Evolutionary conservation across 2,888 invertebrate species (phyloP).

Genomic region (Eutolmus rufibarbis): DNA sequence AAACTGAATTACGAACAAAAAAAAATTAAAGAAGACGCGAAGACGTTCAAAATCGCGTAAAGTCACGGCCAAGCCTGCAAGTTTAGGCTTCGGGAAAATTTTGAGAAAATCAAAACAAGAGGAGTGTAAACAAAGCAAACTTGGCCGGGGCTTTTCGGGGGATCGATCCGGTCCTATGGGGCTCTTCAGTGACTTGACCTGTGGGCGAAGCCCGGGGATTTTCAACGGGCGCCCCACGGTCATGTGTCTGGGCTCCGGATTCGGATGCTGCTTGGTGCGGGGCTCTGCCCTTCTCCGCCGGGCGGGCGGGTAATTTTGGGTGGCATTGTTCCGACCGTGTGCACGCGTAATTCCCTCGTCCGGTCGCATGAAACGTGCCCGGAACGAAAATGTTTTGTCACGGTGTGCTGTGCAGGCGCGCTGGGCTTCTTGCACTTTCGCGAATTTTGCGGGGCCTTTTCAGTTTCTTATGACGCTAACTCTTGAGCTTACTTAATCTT

Average conservation of each 20-base stretch:
- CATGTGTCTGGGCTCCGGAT: not conserved
- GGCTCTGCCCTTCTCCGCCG: not conserved
- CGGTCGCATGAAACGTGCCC: not conserved
- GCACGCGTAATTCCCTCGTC: not conserved
- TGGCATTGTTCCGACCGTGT: not conserved
- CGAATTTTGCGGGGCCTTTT: not conserved
- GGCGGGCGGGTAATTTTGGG: not conserved
- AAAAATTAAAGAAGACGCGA: not conserved
- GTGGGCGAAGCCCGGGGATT: not conserved
- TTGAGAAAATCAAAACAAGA: not conserved
- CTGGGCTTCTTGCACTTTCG: not conserved
- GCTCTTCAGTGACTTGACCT: not conserved
- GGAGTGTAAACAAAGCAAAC: not conserved
- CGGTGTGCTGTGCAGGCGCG: not conserved
- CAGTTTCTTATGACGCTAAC: not conserved
- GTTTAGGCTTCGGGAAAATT: not conserved
- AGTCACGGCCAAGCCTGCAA: not conserved
- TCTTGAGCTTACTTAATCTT: conserved; percentile 18
- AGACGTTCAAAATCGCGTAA: not conserved
- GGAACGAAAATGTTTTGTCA: not conserved
- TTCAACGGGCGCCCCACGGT: not conserved
- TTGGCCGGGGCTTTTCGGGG: not conserved
- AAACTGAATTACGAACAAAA: not conserved
- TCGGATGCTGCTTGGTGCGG: not conserved
- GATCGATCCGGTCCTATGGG: not conserved